Conservation (phyloP, 2,888 invertebrate species). For the Drosophila merina region DNA sequence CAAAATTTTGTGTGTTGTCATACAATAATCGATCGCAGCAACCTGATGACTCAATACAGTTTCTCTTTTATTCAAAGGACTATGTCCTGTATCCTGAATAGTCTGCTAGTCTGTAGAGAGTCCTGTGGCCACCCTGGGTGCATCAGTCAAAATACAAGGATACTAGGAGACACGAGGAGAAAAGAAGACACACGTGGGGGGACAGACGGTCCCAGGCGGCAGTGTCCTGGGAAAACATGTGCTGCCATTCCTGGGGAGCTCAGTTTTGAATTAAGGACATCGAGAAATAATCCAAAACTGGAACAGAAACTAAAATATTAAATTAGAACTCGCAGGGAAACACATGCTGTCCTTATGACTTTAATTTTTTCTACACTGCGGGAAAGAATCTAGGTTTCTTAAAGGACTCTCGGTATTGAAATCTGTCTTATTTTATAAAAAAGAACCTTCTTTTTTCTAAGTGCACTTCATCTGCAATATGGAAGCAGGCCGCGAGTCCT, state of each 20-base stretch:
- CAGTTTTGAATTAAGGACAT: slow-evolving; percentile 3
- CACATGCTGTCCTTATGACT: slow-evolving; percentile 63
- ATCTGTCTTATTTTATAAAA: too few relatives aligned
- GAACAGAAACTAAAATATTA: neutral
- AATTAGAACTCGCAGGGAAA: slow-evolving; percentile 12
- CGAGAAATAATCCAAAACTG: slow-evolving; percentile 7
- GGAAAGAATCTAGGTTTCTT: neutral
- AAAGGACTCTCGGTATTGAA: too few relatives aligned
- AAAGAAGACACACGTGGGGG: slow-evolving; percentile 23
- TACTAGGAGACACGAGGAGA: slow-evolving; percentile 25
- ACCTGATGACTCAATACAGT: slow-evolving; percentile 67
- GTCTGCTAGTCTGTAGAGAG: neutral
- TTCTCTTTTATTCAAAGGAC: slow-evolving; percentile 2
- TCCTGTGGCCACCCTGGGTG: slow-evolving; percentile 58
- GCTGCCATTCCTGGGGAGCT: slow-evolving; percentile 47
- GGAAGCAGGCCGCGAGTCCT: slow-evolving; percentile 20
- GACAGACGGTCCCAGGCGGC: neutral
- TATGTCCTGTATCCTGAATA: neutral
- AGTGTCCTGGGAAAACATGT: slow-evolving; percentile 57
- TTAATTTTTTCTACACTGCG: slow-evolving; percentile 11
- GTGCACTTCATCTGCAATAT: slow-evolving; percentile 17
- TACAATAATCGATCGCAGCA: slow-evolving; percentile 42
- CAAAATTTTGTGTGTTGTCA: slow-evolving; percentile 54
- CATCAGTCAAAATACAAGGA: slow-evolving; percentile 61
- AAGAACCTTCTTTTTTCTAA: too few relatives aligned